Evolutionary conservation across 2,888 invertebrate species (phyloP).

Genomic region (Drosophila leonis): DNA sequence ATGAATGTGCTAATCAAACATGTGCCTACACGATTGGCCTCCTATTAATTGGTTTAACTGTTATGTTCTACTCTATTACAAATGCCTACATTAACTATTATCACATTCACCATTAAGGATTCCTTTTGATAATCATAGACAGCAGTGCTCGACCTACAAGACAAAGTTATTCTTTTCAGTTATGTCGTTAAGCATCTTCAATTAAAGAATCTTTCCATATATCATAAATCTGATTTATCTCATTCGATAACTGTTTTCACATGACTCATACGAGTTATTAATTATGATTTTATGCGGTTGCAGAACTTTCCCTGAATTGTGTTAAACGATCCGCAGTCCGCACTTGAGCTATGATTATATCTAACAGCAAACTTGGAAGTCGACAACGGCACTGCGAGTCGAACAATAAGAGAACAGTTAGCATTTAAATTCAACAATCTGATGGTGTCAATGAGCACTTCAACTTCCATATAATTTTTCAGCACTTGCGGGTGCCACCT

Average conservation of each 20-base stretch:
- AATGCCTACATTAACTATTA: background rate
- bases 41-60: conserved; percentile 31
- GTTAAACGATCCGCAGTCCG: conserved; percentile 45
- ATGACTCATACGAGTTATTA: conserved; percentile 6
- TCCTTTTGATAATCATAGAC: background rate
- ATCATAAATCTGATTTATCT: background rate
- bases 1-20: conserved; percentile 66
- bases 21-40: conserved; percentile 22
- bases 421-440: conserved; percentile 53
- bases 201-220: background rate
- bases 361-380: conserved; percentile 34
- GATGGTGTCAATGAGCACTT: conserved; percentile 71
- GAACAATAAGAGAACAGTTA: conserved; percentile 60
- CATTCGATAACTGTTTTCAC: background rate
- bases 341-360: conserved; percentile 38
- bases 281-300: conserved; percentile 23
- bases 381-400: conserved; percentile 41
- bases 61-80: background rate
- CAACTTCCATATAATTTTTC: conserved; percentile 47
- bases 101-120: background rate
- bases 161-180: background rate
- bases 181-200: background rate
- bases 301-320: conserved; percentile 64
- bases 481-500: conserved; percentile 28
- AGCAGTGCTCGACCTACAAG: background rate